Conservation (phyloP, 2,113 vertebrate genomes). For the Petrocephalus microphthalmus region DNA sequence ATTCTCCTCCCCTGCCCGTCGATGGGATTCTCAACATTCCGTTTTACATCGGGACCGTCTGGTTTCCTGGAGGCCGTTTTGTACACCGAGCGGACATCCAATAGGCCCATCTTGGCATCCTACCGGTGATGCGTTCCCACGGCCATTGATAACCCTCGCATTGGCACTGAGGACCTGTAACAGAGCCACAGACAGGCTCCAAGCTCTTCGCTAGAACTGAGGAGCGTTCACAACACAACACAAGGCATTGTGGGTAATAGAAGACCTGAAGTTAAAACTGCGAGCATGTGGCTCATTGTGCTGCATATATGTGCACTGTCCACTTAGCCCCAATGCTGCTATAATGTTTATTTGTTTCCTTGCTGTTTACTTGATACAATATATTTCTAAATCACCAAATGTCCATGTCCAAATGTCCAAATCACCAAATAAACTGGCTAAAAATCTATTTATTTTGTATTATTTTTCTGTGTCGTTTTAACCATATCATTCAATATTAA, state of each 20-base stretch:
- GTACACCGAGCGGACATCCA: neutral
- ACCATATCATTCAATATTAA: neutral
- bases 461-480: neutral
- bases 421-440: neutral
- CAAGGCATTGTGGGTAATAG: neutral
- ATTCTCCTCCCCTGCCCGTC: neutral
- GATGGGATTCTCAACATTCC: neutral
- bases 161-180: neutral
- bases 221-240: neutral
- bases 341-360: neutral
- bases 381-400: neutral
- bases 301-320: neutral
- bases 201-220: neutral
- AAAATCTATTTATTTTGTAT: neutral
- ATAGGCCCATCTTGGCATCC: neutral
- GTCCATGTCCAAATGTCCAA: neutral
- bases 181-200: neutral
- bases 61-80: slow-evolving; percentile 1
- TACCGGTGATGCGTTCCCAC: neutral
- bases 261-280: neutral
- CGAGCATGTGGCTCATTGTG: neutral
- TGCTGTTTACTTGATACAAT: neutral
- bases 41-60: slow-evolving; percentile 13
- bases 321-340: neutral
- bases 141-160: neutral